Percentiles rank a stretch among this genome's conserved stretches.
Conservation (phyloP, 2,113 vertebrate genomes). For the Empidonax alnorum region DNA sequence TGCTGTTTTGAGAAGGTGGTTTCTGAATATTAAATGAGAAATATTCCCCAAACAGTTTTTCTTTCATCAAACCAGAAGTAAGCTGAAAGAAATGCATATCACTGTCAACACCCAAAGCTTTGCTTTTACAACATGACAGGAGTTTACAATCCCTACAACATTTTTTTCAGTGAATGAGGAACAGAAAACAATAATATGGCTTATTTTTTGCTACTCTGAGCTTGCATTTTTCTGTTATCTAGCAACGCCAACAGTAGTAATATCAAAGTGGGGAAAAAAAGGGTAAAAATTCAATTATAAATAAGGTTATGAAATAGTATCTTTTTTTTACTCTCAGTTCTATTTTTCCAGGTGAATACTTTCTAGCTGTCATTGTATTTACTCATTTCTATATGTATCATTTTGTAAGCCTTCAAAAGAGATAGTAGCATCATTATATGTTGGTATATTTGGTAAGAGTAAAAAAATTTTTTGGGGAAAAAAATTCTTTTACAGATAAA, state of each 20-base stretch:
- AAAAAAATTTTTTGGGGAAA: background rate
- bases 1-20: background rate
- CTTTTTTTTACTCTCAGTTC: background rate
- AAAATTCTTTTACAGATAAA: background rate
- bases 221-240: background rate
- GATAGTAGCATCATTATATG: background rate
- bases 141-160: background rate
- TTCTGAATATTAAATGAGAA: constrained; percentile 40
- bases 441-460: background rate
- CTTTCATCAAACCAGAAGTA: background rate
- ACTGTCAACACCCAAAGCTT: background rate
- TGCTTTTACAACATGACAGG: background rate
- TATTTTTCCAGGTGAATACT: background rate
- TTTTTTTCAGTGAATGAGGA: background rate
- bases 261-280: background rate
- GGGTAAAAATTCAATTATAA: background rate
- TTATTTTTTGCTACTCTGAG: background rate
- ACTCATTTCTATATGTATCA: background rate
- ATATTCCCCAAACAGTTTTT: background rate
- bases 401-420: background rate
- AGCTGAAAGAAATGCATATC: background rate
- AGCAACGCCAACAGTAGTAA: background rate
- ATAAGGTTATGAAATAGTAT: background rate
- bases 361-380: background rate
- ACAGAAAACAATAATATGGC: background rate